Evolutionary conservation across 2,888 invertebrate genomes (phyloP).

Genomic region (Cecidostiba fungosa): DNA sequence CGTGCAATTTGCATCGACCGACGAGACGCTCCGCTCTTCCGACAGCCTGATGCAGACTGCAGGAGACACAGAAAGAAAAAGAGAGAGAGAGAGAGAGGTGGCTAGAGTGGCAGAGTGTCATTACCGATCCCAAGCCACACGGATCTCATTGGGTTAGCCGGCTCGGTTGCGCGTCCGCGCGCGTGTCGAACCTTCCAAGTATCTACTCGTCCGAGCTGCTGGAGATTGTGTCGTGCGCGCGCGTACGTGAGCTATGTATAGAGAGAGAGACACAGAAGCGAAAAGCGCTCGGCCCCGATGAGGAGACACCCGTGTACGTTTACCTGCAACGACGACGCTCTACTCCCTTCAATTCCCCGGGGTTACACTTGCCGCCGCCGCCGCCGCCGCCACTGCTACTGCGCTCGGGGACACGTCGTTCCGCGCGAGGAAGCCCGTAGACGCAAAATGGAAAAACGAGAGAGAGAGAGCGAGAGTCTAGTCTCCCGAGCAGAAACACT

Average conservation of each 20-base stretch:
- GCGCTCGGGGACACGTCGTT: conserved; percentile 27
- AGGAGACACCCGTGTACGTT: conserved; percentile 11
- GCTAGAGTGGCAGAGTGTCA: not conserved
- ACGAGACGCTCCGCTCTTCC: not conserved
- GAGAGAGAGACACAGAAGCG: not conserved
- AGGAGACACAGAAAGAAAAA: not conserved
- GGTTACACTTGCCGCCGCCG: conserved; percentile 22
- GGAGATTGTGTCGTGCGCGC: not conserved
- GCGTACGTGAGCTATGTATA: not conserved
- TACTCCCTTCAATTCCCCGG: conserved; percentile 21
- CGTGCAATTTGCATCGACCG: conserved; percentile 22
- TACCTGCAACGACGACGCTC: conserved; percentile 23
- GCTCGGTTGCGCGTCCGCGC: conserved; percentile 35
- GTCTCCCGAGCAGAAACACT: not conserved
- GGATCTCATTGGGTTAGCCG: conserved; percentile 54
- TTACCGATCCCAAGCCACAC: conserved; percentile 43
- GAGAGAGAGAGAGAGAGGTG: not conserved
- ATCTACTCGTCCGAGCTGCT: conserved; percentile 22
- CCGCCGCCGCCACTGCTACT: not conserved
- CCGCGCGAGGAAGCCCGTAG: not conserved
- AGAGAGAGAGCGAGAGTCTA: not conserved
- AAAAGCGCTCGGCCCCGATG: conserved; percentile 8
- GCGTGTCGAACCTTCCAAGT: conserved; percentile 54
- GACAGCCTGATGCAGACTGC: not conserved
- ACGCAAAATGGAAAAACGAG: conserved; percentile 2